Conservation (phyloP, 2,888 invertebrate genomes). For the Pristionchus maxplancki region DNA sequence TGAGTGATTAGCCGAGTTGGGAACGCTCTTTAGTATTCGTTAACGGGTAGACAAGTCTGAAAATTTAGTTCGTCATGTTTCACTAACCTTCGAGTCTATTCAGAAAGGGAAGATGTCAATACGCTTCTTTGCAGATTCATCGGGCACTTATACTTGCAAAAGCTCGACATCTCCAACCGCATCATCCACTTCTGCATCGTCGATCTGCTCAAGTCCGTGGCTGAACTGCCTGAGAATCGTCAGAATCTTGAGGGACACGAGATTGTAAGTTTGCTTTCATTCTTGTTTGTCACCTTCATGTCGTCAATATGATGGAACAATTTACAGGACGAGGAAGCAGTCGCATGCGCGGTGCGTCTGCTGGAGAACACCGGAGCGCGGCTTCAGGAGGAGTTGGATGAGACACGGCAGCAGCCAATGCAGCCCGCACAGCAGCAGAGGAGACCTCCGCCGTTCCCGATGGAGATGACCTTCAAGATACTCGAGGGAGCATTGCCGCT, state of each 20-base stretch:
- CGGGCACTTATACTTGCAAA: constrained; percentile 65
- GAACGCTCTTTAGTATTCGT: not conserved
- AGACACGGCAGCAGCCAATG: not conserved
- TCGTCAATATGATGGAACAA: not conserved
- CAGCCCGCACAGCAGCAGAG: not conserved
- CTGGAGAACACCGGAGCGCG: constrained; percentile 46
- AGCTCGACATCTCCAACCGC: constrained; percentile 60
- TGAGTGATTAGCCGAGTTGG: constrained; percentile 12
- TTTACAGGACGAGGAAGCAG: constrained; percentile 50
- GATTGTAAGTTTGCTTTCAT: not conserved
- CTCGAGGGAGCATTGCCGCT: not conserved
- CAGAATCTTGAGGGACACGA: not conserved
- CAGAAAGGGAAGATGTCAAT: too few relatives aligned
- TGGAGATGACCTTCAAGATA: not conserved
- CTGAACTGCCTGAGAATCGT: too few relatives aligned
- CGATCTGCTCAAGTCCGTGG: constrained; percentile 57
- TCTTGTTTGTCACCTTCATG: not conserved
- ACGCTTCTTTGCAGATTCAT: constrained; percentile 67
- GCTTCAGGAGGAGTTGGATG: constrained; percentile 2
- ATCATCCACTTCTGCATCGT: constrained; percentile 63
- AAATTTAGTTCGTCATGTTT: too few relatives aligned
- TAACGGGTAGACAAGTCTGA: not conserved
- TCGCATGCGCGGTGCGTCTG: constrained; percentile 55
- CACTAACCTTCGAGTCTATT: not conserved
- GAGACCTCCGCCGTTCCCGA: not conserved